These are phyloP conservation scores for Eristalis arbustorum DNA, from an alignment of 2,888 invertebrate genomes.

Conservation along the genomic window DNA sequence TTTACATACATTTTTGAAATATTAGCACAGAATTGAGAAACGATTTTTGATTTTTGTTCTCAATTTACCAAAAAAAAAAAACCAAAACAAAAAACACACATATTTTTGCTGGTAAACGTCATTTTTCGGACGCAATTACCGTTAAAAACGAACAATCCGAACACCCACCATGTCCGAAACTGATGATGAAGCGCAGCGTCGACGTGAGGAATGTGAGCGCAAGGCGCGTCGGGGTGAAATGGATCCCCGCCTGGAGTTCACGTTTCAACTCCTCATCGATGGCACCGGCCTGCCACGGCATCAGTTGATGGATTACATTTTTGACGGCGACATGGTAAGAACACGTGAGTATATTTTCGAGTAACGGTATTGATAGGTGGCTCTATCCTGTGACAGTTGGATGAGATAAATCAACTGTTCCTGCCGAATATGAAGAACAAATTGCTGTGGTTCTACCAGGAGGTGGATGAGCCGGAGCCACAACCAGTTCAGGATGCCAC, in stretches of 20 bases:
- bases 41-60: conserved; percentile 65
- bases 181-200: conserved; percentile 82
- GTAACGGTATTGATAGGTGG: not conserved
- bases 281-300: conserved; percentile 90
- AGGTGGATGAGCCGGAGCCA: conserved; percentile 86
- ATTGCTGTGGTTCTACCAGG: conserved; percentile 94
- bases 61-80: conserved; percentile 48
- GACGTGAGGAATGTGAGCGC: conserved; percentile 95
- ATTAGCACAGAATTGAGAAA: conserved; percentile 51
- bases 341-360: not conserved
- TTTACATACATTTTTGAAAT: conserved; percentile 34
- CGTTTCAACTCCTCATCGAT: conserved; percentile 92
- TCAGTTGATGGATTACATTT: conserved; percentile 94
- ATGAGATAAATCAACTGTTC: conserved; percentile 93
- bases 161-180: conserved; percentile 73
- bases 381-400: conserved; percentile 83
- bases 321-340: conserved; percentile 92
- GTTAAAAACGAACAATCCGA: not conserved
- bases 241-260: conserved; percentile 94
- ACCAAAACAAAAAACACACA: conserved; percentile 27
- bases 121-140: conserved; percentile 42
- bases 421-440: conserved; percentile 92
- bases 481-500: conserved; percentile 78
- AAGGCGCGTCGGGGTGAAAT: conserved; percentile 94
- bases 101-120: conserved; percentile 32